Evolutionary conservation across 2,797 vertebrate species (phyloP).

Genomic region (Sebastolobus altivelis): DNA sequence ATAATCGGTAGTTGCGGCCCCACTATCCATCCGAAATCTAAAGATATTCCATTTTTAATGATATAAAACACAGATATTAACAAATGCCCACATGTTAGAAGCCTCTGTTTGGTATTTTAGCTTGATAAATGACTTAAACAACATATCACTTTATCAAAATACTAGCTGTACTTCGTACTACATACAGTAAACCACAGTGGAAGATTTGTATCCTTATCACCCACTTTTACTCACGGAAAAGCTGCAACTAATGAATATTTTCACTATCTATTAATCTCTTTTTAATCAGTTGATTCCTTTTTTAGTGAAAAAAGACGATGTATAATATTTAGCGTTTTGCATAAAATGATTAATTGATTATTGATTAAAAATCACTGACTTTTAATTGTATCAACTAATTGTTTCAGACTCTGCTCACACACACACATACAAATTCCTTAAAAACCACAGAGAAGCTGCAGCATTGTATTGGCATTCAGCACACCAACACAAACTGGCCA

Average conservation of each 20-base stretch:
- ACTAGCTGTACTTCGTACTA: background rate
- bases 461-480: conserved; percentile 43
- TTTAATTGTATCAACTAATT: too few relatives aligned
- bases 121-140: background rate
- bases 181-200: background rate
- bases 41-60: background rate
- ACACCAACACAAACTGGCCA: conserved; percentile 43
- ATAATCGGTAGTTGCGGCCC: fast-evolving
- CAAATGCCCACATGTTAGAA: background rate
- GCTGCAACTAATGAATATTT: background rate
- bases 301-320: background rate
- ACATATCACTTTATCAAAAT: background rate
- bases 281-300: background rate
- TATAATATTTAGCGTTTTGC: background rate
- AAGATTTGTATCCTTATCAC: background rate
- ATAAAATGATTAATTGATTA: background rate
- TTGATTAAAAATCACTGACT: background rate
- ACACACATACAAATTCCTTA: background rate
- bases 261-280: background rate
- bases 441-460: conserved; percentile 28
- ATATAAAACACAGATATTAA: background rate
- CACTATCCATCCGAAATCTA: background rate
- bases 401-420: conserved; percentile 1
- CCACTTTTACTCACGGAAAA: background rate
- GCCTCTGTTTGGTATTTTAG: background rate